Conservation (phyloP, 2,888 invertebrate species). For the Ariolimax columbianus region DNA sequence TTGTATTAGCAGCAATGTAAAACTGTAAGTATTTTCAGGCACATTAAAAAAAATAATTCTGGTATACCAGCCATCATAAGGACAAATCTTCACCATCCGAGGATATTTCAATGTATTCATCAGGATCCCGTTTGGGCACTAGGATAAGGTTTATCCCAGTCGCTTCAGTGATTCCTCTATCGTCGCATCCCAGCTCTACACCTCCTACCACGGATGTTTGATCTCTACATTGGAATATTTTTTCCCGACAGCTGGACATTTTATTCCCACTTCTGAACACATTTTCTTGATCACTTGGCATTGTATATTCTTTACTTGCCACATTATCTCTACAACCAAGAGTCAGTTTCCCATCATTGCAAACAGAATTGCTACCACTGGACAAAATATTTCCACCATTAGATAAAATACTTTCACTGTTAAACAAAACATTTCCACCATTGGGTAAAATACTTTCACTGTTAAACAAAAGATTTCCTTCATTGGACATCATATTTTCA, state of each 20-base stretch:
- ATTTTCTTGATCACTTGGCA: not conserved
- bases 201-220: not conserved
- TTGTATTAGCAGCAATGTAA: too few species aligned
- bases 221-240: not conserved
- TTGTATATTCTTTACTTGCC: not conserved
- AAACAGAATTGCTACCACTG: not conserved
- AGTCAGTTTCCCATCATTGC: not conserved
- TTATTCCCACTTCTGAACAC: not conserved
- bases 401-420: not conserved
- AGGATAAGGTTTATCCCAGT: not conserved
- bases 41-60: not conserved
- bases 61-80: not conserved
- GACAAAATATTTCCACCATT: not conserved
- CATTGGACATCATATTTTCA: not conserved
- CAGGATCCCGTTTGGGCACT: not conserved
- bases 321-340: not conserved
- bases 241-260: too few species aligned
- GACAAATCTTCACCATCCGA: constrained; percentile 4
- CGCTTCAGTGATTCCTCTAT: not conserved
- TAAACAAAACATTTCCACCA: not conserved
- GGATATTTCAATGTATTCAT: not conserved
- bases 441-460: not conserved
- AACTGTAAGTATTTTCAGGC: too few species aligned
- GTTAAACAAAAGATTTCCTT: not conserved
- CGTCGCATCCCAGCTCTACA: not conserved